Evolutionary conservation across 2,888 invertebrate species (phyloP), one percentile per base, ranked within the genome.

Genomic region (Cremastinae sp.): DNA sequence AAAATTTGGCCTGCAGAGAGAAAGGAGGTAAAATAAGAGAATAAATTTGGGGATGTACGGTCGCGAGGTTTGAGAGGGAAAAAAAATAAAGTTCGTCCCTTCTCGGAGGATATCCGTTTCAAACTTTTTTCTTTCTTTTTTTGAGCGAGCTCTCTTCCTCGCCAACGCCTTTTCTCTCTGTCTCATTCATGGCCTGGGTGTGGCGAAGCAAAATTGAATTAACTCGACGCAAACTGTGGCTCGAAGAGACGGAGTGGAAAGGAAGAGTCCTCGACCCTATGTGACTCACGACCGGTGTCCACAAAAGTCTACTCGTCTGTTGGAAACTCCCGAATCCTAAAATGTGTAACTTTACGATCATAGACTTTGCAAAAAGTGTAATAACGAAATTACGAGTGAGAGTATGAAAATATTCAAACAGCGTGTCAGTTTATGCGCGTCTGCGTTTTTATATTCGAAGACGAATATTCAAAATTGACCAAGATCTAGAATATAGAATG

Each of bases 161-260:
- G 69, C 45, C 20, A 45, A 64, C 43, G 20, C 56, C 43, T 16
- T 66, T 9, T 35, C 14, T 53, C 28, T 51, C 28, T 56, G 16
- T 12, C 45, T n/a, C 39, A 43, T 51, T 37, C 41, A 12, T 16
- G 35, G 12, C 69, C 47, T 75, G 74, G 80, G 76, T 74, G 75
- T 66, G 76, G 76, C 64, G 45, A 37, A 79, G 73, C 43, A 51
- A 79, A 79, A 79, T 79, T 78, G 72, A 79, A 79, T 79, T 81
- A 78, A 74, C 73, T 77, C 64, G 66, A 49, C 62, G 75, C 66
- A 75, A 78, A 78, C 77, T 75, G 74, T 45, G 78, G 68, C 58
- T 59, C 61, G 39, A 47, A 49, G 55, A 56, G 65, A 68, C 58
- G 59, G 61, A 20, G 61, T 47, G 61, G 14, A 12, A 43, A 10